Conservation (phyloP, 2,797 vertebrate genomes). For the Anas acuta region DNA sequence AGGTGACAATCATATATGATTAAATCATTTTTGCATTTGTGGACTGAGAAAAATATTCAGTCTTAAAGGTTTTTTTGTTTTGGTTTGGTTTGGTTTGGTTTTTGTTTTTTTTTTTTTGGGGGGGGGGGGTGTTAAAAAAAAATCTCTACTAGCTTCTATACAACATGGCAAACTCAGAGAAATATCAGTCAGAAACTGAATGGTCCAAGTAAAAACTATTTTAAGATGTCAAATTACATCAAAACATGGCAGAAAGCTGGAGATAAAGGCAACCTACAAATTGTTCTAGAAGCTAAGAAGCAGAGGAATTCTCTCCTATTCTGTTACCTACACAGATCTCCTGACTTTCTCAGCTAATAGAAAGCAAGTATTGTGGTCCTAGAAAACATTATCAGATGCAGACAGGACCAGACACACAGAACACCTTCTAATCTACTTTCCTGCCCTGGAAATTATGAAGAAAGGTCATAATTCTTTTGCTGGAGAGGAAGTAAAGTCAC, state of each 20-base stretch:
- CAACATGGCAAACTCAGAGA: neutral
- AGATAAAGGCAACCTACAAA: neutral
- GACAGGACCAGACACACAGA: constrained; percentile 18
- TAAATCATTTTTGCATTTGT: neutral
- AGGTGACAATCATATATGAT: neutral
- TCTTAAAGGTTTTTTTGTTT: neutral
- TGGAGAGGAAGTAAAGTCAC: neutral
- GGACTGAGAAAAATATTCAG: neutral
- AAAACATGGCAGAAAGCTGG: neutral
- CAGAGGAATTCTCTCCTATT: neutral
- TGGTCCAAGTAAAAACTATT: neutral
- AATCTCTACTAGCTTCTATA: neutral
- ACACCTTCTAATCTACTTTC: neutral
- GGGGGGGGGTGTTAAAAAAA: too few species aligned
- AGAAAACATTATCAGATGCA: constrained; percentile 43
- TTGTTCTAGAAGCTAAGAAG: neutral
- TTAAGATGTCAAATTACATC: constrained; percentile 1
- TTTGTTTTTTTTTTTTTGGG: too few species aligned
- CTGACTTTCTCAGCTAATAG: neutral
- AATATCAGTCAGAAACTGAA: neutral
- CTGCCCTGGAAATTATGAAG: neutral
- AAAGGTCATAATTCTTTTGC: neutral
- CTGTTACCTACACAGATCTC: neutral
- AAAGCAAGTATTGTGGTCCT: neutral
- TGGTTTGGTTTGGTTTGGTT: too few species aligned